Evolutionary conservation across 2,888 invertebrate genomes (phyloP).

Genomic region (Euproctis similis): DNA sequence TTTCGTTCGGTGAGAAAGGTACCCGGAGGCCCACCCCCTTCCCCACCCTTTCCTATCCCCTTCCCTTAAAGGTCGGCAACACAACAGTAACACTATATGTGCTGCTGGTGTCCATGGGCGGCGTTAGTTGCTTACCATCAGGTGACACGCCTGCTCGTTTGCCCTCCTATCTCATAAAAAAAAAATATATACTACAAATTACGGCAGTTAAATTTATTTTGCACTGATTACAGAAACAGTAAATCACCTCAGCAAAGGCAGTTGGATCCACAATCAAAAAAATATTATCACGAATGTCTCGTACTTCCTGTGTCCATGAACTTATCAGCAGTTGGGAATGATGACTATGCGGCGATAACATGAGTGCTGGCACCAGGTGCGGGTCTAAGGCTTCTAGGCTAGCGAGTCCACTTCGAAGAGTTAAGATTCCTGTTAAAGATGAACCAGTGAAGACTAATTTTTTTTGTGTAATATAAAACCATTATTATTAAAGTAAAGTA

Average conservation of each 20-base stretch:
- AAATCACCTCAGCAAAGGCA: slow-evolving; percentile 79
- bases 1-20: too few species aligned
- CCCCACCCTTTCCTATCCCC: not conserved
- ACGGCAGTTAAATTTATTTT: not conserved
- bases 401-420: slow-evolving; percentile 78
- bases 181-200: not conserved
- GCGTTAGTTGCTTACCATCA: too few species aligned
- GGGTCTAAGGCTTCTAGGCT: slow-evolving; percentile 81
- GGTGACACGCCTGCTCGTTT: too few species aligned
- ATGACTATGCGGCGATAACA: slow-evolving; percentile 63
- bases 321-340: slow-evolving; percentile 69
- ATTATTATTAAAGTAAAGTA: too few species aligned
- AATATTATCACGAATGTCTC: slow-evolving; percentile 72
- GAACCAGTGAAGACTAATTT: too few species aligned
- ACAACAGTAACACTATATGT: too few species aligned
- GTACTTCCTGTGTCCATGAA: slow-evolving; percentile 78
- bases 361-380: slow-evolving; percentile 79
- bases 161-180: too few species aligned
- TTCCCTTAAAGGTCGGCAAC: too few species aligned
- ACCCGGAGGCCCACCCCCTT: not conserved
- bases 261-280: slow-evolving; percentile 81
- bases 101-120: too few species aligned
- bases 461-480: too few species aligned
- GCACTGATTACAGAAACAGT: too few species aligned
- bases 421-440: slow-evolving; percentile 67